Base-by-base conservation (phyloP, 2,797 vertebrate species). In the Muraenolepis orangiensis region DNA sequence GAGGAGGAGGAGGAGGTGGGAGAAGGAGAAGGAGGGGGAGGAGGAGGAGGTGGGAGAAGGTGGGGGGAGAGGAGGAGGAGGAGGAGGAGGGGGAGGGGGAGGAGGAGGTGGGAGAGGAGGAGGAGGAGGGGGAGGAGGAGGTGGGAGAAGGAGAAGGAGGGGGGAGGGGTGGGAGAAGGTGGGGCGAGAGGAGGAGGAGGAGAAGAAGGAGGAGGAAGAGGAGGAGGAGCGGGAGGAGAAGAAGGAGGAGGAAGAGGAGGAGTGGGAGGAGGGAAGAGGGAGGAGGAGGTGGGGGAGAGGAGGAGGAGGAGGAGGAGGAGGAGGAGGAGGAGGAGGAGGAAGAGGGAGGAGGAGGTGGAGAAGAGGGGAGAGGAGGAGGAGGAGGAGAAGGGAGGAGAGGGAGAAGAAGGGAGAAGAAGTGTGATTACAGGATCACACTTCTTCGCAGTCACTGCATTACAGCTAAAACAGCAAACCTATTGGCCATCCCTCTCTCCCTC, bases 171-270 rank as follows among this genome's bases (percentile, higher is more conserved):
- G n/a, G n/a, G n/a, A n/a, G n/a, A n/a, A n/a, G n/a, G n/a, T n/a
- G n/a, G n/a, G n/a, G n/a, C n/a, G n/a, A n/a, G n/a, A 20, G 66
- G 28, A 18, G 69, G 72, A 66, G 69, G 66, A 29, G 42, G 32
- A 69, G 67, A 7, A 18, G n/a, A n/a, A n/a, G 31, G 46, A 81
- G 77, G 71, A 23, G 30, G 46, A 80, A 75, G 70, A 69, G 28
- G 69, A 67, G 67, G 14, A 7, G 72, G 74, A 66, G 76, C 75
- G 83, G 70, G 72, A 78, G 78, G 51, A 36, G 42, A 73, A 40
- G 68, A 36, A 30, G 72, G 71, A 57, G 2, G n/a, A 29, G 23
- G 28, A 3, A 14, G 42, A 30, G 20, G 16, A 38, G 64, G 75
- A 20, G 66, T n/a, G 16, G 69, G 72, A 66, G 69, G 66, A 29